These are phyloP conservation scores for Pipistrellus pygmaeus DNA, from an alignment of 2,797 vertebrate genomes.

Conservation along the genomic window DNA sequence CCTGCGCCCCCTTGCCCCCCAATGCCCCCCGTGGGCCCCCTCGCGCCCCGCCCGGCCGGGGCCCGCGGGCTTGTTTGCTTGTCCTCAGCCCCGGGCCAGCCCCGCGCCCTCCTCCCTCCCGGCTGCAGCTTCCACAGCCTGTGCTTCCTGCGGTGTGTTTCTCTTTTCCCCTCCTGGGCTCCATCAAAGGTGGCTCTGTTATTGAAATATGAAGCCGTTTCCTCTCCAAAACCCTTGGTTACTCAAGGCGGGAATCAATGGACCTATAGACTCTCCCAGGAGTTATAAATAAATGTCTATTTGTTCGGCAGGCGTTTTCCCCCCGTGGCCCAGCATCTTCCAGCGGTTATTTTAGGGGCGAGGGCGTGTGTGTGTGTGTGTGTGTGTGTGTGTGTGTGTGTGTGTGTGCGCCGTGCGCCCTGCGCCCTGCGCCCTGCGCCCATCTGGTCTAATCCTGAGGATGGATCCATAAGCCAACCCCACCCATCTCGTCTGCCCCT, in stretches of 20 bases:
- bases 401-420: neutral
- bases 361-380: neutral
- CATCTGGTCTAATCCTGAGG: slow-evolving; percentile 80
- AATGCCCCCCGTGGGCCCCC: neutral
- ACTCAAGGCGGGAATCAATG: slow-evolving; percentile 82
- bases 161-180: slow-evolving; percentile 63
- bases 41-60: too few species aligned
- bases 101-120: slow-evolving; percentile 17
- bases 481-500: slow-evolving; percentile 61
- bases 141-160: slow-evolving; percentile 73
- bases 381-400: neutral
- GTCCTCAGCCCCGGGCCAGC: slow-evolving; percentile 2
- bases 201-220: slow-evolving; percentile 87
- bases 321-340: slow-evolving; percentile 35
- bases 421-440: slow-evolving; percentile 40
- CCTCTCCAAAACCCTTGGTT: slow-evolving; percentile 83
- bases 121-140: slow-evolving; percentile 7
- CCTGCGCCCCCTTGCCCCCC: neutral
- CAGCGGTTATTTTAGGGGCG: slow-evolving; percentile 43
- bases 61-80: slow-evolving; percentile 57
- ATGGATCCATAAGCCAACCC: slow-evolving; percentile 63
- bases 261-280: slow-evolving; percentile 66
- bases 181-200: slow-evolving; percentile 89
- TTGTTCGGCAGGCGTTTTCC: slow-evolving; percentile 82
- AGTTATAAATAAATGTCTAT: slow-evolving; percentile 84